Evolutionary conservation across 2,888 invertebrate species (phyloP).

Genomic region (Pimpla rufipes): DNA sequence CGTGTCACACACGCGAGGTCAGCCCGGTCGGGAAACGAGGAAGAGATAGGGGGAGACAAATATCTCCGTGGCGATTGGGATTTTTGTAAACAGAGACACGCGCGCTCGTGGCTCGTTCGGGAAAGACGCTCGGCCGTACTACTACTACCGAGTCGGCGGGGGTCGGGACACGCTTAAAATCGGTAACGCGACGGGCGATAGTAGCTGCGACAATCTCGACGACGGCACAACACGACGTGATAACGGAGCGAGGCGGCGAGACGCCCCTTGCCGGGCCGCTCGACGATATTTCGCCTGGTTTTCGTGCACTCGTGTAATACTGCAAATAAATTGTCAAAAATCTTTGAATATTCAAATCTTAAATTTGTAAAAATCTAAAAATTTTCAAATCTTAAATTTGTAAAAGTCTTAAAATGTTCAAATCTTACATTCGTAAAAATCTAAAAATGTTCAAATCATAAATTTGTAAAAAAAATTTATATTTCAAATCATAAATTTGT

Average conservation of each 20-base stretch:
- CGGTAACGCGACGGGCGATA: conserved; percentile 20
- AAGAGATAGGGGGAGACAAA: not conserved
- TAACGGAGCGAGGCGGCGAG: conserved; percentile 4
- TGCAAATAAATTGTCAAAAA: no score
- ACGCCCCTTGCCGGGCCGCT: not conserved
- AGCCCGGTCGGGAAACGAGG: not conserved
- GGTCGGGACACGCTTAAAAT: conserved; percentile 7
- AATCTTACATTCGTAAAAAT: no score
- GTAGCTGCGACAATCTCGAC: conserved; percentile 7
- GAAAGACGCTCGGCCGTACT: conserved; percentile 25
- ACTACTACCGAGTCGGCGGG: conserved; percentile 1
- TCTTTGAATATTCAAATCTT: no score
- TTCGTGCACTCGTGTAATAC: not conserved
- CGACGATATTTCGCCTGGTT: not conserved
- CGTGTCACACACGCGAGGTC: not conserved
- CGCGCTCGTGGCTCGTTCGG: conserved; percentile 21
- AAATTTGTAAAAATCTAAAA: no score
- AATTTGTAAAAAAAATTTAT: no score
- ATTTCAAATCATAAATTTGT: no score
- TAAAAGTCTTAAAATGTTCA: no score
- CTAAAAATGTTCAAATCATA: no score
- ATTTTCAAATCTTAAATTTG: no score
- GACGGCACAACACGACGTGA: conserved; percentile 18
- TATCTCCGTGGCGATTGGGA: conserved; percentile 7
- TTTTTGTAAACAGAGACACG: conserved; percentile 7